A percentile compares a stretch with the other conserved stretches of the same genome.
phyloP scores from a whole-genome alignment of 2,797 vertebrate genomes.

The Glossophaga mutica region DNA sequence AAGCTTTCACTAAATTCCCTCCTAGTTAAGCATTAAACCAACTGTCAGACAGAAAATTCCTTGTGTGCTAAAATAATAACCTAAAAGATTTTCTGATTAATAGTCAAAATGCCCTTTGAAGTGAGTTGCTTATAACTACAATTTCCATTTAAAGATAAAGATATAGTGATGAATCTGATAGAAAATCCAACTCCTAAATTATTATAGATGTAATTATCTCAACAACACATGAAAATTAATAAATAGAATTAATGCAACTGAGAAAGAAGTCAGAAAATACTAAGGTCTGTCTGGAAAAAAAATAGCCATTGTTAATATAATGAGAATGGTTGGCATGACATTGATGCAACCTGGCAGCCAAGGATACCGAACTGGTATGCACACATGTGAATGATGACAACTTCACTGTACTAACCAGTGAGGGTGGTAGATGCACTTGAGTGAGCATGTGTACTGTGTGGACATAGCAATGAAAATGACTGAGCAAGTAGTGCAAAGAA shows the following conservation, averaged over 20 bases:
- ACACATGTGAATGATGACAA: background rate
- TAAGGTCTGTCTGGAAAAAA: background rate
- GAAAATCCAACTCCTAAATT: background rate
- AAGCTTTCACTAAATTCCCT: background rate
- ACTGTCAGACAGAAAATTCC: background rate
- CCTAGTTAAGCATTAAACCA: background rate
- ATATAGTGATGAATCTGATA: background rate
- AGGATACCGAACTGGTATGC: too few relatives aligned
- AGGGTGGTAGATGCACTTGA: background rate
- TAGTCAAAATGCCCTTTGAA: background rate
- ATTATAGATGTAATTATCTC: background rate
- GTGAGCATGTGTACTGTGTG: background rate
- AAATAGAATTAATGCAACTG: background rate
- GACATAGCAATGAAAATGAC: background rate
- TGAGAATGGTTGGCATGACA: background rate
- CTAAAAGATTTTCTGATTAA: background rate
- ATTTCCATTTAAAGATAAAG: background rate
- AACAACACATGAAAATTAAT: background rate
- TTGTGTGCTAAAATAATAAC: background rate
- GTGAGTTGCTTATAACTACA: background rate
- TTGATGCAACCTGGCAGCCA: background rate
- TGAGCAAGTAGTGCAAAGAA: background rate
- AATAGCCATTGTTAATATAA: background rate
- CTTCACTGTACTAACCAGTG: background rate
- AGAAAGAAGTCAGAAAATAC: background rate